Evolutionary conservation across 2,888 invertebrate species (phyloP), one percentile per base, ranked within the genome.

Genomic region (Bruchidius siliquastri): DNA sequence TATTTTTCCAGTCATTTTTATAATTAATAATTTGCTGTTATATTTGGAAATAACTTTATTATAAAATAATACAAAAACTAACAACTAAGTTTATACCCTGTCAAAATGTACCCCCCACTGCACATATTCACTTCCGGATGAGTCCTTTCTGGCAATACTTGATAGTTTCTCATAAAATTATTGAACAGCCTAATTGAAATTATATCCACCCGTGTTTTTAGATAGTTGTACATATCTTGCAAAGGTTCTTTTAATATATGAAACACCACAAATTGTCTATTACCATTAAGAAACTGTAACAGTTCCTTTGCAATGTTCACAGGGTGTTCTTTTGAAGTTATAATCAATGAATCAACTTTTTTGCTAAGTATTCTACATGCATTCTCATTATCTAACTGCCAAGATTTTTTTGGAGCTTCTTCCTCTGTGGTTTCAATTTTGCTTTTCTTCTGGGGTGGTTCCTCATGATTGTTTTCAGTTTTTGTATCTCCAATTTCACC

Each of bases 101-200:
- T 92, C 78, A 99, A 88, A 76, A 99, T 87, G 87, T 93, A 98
- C 0, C 99, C 99, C 82, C 98, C 95, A 75, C 91, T 93, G 84
- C 92, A 94, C 93, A 97, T 98, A 81, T 91, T 91, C 66, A 98
- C 96, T 84, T 95, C 93, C 0, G 99, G 99, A 89, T 99, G 99
- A 21, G 98, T 98, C 85, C 99, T 90, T 78, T 95, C 93, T 0
- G 94, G 92, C 76, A 97, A 87, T 32, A 96, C 92, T 90, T 98
- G 98, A 88, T 97, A 97, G 80, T 92, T 91, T 78, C 98, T 90
- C 85, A 96, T 88, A 92, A 97, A 98, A 82, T 94, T 96, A 79
- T 94, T 94, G 68, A 92, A 91, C 13, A 99, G 86, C 84, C 91
- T 92, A 68, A 98, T 86, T 82, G 92, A 93, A 13, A 95, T 90